Percentiles rank a stretch among this genome's conserved stretches.
Conservation (phyloP, 2,113 vertebrate species). For the Atrichornis clamosus region DNA sequence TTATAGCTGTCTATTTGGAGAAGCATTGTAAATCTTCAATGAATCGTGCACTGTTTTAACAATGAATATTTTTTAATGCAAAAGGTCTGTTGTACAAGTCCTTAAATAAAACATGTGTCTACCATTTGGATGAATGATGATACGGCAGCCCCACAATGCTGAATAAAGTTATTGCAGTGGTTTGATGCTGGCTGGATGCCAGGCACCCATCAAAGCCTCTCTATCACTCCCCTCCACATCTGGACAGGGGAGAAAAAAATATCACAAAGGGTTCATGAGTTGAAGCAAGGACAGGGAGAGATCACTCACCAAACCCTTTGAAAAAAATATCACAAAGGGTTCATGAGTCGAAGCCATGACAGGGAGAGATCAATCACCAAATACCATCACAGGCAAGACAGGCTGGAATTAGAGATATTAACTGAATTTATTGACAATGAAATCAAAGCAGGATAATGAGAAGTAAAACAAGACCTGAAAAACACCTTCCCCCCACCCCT, state of each 20-base stretch:
- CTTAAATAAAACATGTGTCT: not conserved
- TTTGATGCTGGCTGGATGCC: not conserved
- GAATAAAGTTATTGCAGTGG: not conserved
- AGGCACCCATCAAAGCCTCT: not conserved
- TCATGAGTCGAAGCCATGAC: not conserved
- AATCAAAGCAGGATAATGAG: not conserved
- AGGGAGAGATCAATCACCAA: not conserved
- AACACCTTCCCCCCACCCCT: not conserved
- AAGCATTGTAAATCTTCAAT: not conserved
- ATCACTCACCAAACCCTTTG: not conserved
- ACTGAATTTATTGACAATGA: not conserved
- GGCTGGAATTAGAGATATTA: not conserved
- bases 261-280: not conserved
- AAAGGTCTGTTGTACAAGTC: not conserved
- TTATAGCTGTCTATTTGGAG: not conserved
- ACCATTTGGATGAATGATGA: not conserved
- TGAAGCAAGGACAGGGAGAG: not conserved
- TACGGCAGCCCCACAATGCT: not conserved
- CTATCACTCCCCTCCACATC: not conserved
- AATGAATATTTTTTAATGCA: not conserved
- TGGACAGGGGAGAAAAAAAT: not conserved
- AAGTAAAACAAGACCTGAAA: not conserved
- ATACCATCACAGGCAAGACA: not conserved
- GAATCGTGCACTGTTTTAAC: not conserved
- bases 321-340: not conserved